Evolutionary conservation across 2,113 vertebrate species (phyloP).

Genomic region (Lipophrys pholis): DNA sequence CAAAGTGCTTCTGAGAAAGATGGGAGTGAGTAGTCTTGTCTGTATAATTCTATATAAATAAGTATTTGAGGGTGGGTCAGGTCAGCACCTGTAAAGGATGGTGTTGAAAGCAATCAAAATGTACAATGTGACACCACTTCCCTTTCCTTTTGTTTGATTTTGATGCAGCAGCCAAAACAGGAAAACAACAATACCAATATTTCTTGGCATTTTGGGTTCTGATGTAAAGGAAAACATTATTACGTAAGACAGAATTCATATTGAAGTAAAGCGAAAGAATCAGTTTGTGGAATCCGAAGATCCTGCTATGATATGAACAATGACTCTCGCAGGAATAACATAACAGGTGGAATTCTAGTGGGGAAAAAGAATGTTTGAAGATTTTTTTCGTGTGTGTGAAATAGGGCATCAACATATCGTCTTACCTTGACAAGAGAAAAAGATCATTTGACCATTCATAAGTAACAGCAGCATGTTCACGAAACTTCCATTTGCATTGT

Average conservation of each 20-base stretch:
- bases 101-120: constrained; percentile 46
- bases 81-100: constrained; percentile 42
- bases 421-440: too few relatives aligned
- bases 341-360: not conserved
- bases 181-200: not conserved
- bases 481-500: too few relatives aligned
- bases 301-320: not conserved
- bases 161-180: constrained; percentile 17
- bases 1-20: constrained; percentile 82
- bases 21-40: constrained; percentile 76
- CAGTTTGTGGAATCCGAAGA: not conserved
- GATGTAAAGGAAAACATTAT: not conserved
- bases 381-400: too few relatives aligned
- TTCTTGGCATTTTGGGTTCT: not conserved
- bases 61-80: constrained; percentile 49
- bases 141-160: constrained; percentile 52
- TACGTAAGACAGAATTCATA: not conserved
- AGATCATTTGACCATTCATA: too few relatives aligned
- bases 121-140: constrained; percentile 37
- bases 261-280: not conserved
- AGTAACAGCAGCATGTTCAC: too few relatives aligned
- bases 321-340: not conserved
- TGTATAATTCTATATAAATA: constrained; percentile 80
- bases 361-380: too few relatives aligned
- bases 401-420: too few relatives aligned